A percentile compares a stretch with the other conserved stretches of the same genome.
These are phyloP conservation scores for Lasioglossum villosulum DNA, from an alignment of 2,888 invertebrate genomes.

Conservation along the genomic window DNA sequence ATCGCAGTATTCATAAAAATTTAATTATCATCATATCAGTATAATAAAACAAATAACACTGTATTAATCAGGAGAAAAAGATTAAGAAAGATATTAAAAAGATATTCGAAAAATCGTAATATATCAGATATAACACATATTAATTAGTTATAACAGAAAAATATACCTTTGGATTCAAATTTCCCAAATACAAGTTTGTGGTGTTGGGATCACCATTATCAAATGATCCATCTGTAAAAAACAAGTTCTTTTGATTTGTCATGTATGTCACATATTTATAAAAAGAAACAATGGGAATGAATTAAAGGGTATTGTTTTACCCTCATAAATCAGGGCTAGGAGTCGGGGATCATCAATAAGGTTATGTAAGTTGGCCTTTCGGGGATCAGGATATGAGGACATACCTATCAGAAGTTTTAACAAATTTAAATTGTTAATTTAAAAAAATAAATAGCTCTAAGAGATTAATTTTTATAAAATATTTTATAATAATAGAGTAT, in stretches of 20 bases:
- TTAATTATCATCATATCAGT: too few species aligned
- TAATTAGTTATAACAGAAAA: slow-evolving; percentile 34
- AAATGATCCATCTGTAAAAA: slow-evolving; percentile 90
- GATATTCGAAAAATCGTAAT: background rate
- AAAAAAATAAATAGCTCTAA: background rate
- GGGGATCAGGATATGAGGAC: slow-evolving; percentile 73
- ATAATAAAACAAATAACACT: background rate
- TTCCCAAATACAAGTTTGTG: slow-evolving; percentile 98
- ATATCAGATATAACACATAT: background rate
- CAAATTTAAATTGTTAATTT: slow-evolving; percentile 38
- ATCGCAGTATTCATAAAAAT: too few species aligned
- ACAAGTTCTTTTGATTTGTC: slow-evolving; percentile 33
- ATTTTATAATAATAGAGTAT: background rate
- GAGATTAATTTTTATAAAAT: background rate
- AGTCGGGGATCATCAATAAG: slow-evolving; percentile 78
- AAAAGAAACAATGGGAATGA: slow-evolving; percentile 40
- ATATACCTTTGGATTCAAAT: slow-evolving; percentile 96
- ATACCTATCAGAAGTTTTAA: slow-evolving; percentile 62
- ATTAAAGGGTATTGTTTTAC: slow-evolving; percentile 71
- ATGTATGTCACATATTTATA: slow-evolving; percentile 8
- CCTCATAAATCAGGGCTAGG: slow-evolving; percentile 78
- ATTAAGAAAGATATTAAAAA: too few species aligned
- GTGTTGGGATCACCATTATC: slow-evolving; percentile 99
- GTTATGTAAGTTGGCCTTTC: slow-evolving; percentile 75
- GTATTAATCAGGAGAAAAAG: background rate